Evolutionary conservation across 2,113 vertebrate species (phyloP), one percentile per base, ranked within the genome.

Genomic region (Vombatus ursinus): DNA sequence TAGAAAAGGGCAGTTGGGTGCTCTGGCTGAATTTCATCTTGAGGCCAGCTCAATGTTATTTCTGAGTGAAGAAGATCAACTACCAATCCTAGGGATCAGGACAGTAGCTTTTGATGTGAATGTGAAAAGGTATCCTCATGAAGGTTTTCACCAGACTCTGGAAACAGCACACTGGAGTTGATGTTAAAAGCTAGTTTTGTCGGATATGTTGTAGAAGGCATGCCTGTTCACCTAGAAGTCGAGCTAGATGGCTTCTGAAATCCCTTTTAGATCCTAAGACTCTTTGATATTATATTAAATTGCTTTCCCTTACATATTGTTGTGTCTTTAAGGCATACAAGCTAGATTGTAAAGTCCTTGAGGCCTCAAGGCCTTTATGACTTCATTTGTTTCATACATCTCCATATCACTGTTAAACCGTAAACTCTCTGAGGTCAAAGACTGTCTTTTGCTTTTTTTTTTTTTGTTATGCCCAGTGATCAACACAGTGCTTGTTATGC

Each of bases 321-420:
- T 89, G 37, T 44, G 24, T 94, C 52, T 12, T 97, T 77, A 44
- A n/a, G n/a, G n/a, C 22, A 77, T 22, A 19, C 7, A 22, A 95
- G 10, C 8, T 92, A 90, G 44, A 61, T 14, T 61, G 44, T 61
- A 1, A 44, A 1, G 54, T 93, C 50, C 14, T 97, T 93, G 26
- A 89, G 19, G 6, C 52, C 44, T n/a, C n/a, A n/a, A n/a, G n/a
- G n/a, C n/a, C n/a, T n/a, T n/a, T 31, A n/a, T 93, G 50, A 50
- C 47, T 96, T 92, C 12, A 57, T n/a, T 95, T 57, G 77, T 92
- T 93, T 94, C 89, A 53, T 50, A 68, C 44, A 23, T 52, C 0
- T 94, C 37, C 52, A 91, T 48, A 49, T 92, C 90, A 84, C 2
- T n/a, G n/a, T 22, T 19, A 77, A 77, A 44, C 16, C 37, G 44